Base-by-base conservation (phyloP, 2,797 vertebrate genomes). In the Clarias laeviceps region DNA sequence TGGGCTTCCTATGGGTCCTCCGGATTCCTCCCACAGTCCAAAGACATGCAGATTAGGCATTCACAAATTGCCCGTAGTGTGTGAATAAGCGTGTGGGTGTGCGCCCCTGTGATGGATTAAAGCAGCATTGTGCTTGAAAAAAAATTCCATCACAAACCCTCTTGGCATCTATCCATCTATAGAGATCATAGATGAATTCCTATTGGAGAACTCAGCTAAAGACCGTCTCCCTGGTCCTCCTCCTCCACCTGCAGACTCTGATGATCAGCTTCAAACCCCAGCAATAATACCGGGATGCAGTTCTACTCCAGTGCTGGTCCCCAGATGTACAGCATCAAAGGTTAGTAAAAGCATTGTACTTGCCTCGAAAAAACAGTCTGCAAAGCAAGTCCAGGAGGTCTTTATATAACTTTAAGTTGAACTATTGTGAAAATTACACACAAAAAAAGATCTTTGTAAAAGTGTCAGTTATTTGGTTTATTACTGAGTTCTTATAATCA, bases 181-280 rank as follows among this genome's bases (percentile, higher is more conserved):
- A 96, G 95, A 95, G 2, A 79, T 95, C 18, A 91, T 96, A 24
- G 12, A 92, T 0, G 94, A 95, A 83, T 84, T 92, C 65, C 91
- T 96, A 76, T 77, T 3, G 9, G 91, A 91, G 68, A 89, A 93
- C 0, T 80, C 22, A 0, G 84, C 5, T 72, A 24, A 69, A 5
- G 40, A 8, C 1, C 34, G 0, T n/a, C 90, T 93, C 5, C 94
- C 92, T 0, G 83, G 88, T 17, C 94, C 91, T 5, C 93, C 92
- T 9, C 88, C 88, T 4, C 93, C 91, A 18, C 93, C 94, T 22
- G 2, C 2, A 7, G 89, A 92, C 20, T 65, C 57, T 22, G 79
- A 91, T 9, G 27, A 64, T 18, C 85, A 70, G 61, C 32, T 45
- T 69, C 18, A 7, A 15, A n/a, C 22, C 2, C 15, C 62, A 22